These are phyloP conservation scores for Alosa sapidissima DNA, from an alignment of 2,797 vertebrate species.

Conservation along the genomic window DNA sequence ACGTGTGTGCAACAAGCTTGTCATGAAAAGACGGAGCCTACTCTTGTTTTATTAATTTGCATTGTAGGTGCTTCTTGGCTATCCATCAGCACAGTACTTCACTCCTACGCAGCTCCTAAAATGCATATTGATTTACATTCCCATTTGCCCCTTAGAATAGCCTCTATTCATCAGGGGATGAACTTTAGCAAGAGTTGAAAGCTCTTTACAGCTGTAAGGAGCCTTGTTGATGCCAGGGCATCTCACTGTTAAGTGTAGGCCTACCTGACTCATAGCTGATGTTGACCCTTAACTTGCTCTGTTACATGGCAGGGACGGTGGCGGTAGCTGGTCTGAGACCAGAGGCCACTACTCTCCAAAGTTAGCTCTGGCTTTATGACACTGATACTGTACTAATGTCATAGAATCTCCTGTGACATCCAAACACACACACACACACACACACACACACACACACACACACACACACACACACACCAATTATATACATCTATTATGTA, in stretches of 20 bases:
- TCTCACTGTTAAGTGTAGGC: not conserved
- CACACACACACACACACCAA: too few relatives aligned
- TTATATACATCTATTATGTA: too few relatives aligned
- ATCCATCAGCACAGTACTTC: not conserved
- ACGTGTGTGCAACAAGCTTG: not conserved
- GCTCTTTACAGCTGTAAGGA: not conserved
- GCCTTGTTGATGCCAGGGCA: not conserved
- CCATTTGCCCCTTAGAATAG: not conserved
- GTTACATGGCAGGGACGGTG: not conserved
- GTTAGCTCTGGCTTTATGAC: not conserved
- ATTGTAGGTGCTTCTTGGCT: constrained; percentile 15
- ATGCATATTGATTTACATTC: constrained; percentile 10
- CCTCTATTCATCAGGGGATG: not conserved
- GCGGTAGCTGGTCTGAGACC: not conserved
- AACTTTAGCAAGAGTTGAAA: not conserved
- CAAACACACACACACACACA: too few relatives aligned
- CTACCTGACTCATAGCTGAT: not conserved
- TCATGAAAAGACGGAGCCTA: constrained; percentile 9
- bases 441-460: too few relatives aligned
- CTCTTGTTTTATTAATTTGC: constrained; percentile 50
- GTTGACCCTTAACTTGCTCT: not conserved
- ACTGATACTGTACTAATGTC: not conserved
- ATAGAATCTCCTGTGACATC: not conserved
- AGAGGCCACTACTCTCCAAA: not conserved
- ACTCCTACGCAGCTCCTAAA: constrained; percentile 4